Percentiles rank a stretch among this genome's conserved stretches.
Evolutionary conservation across 2,888 invertebrate genomes (phyloP).

Genomic region (Conchocele bisecta): DNA sequence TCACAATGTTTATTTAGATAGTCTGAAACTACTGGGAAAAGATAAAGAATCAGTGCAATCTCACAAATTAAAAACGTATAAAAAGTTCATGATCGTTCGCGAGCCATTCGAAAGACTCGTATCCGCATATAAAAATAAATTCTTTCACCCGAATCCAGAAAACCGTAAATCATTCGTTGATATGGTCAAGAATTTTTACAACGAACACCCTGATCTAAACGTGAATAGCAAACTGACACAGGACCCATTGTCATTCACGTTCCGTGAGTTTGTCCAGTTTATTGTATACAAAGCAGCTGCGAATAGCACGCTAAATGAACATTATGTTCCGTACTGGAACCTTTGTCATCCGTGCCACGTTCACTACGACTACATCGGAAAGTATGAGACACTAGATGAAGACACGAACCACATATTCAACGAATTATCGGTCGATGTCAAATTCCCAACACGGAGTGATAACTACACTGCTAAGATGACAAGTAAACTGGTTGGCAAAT

Average conservation of each 20-base stretch:
- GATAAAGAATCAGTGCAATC: slow-evolving; percentile 83
- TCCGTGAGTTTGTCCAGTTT: slow-evolving; percentile 93
- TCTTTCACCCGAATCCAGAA: slow-evolving; percentile 81
- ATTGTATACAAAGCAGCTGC: slow-evolving; percentile 84
- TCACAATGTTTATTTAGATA: slow-evolving; percentile 60
- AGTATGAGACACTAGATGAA: slow-evolving; percentile 92
- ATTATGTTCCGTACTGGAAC: slow-evolving; percentile 92
- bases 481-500: slow-evolving; percentile 87
- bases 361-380: slow-evolving; percentile 94
- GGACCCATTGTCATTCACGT: too few relatives aligned
- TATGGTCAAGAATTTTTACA: too few relatives aligned
- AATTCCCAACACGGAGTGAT: slow-evolving; percentile 72
- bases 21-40: slow-evolving; percentile 61
- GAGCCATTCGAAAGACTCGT: slow-evolving; percentile 95
- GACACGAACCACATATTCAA: slow-evolving; percentile 86
- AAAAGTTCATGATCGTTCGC: slow-evolving; percentile 92
- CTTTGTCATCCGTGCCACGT: slow-evolving; percentile 94
- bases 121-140: slow-evolving; percentile 95
- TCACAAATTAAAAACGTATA: slow-evolving; percentile 89
- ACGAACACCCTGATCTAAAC: too few relatives aligned
- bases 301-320: slow-evolving; percentile 88
- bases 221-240: too few relatives aligned
- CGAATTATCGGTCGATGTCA: slow-evolving; percentile 59
- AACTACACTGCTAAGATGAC: slow-evolving; percentile 87
- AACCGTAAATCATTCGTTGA: too few relatives aligned